Conservation (phyloP, 2,797 vertebrate species). For the Epinephelus awoara region DNA sequence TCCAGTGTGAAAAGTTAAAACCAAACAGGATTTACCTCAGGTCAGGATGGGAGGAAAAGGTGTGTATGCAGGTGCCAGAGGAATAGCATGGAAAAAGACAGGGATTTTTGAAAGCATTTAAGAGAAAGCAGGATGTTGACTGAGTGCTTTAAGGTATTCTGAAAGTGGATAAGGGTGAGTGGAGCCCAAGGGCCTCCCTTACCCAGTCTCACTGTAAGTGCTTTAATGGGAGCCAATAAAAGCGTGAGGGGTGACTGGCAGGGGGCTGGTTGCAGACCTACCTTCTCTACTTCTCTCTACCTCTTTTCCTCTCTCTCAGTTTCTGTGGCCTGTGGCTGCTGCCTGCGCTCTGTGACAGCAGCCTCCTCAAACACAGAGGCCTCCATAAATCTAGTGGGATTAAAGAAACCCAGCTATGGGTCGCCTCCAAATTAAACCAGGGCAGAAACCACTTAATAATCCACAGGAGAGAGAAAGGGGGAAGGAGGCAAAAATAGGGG, state of each 20-base stretch:
- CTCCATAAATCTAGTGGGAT: conserved; percentile 71
- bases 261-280: conserved; percentile 47
- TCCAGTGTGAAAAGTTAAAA: conserved; percentile 50
- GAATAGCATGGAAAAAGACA: conserved; percentile 24
- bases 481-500: background rate
- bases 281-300: conserved; percentile 22
- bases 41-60: conserved; percentile 33
- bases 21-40: conserved; percentile 37
- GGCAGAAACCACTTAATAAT: conserved; percentile 73
- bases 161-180: conserved; percentile 68
- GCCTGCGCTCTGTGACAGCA: conserved; percentile 31
- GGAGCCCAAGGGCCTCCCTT: conserved; percentile 52
- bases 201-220: conserved; percentile 56
- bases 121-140: conserved; percentile 57
- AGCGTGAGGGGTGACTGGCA: conserved; percentile 56
- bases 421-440: conserved; percentile 68
- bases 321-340: conserved; percentile 48
- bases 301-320: conserved; percentile 34
- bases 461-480: conserved; percentile 38
- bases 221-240: conserved; percentile 74
- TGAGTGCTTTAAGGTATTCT: conserved; percentile 57
- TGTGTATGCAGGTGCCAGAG: background rate
- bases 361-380: conserved; percentile 32
- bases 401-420: conserved; percentile 66
- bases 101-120: conserved; percentile 31